Evolutionary conservation across 2,888 invertebrate species (phyloP), one percentile per base, ranked within the genome.

Genomic region (Choreutis nemorana): DNA sequence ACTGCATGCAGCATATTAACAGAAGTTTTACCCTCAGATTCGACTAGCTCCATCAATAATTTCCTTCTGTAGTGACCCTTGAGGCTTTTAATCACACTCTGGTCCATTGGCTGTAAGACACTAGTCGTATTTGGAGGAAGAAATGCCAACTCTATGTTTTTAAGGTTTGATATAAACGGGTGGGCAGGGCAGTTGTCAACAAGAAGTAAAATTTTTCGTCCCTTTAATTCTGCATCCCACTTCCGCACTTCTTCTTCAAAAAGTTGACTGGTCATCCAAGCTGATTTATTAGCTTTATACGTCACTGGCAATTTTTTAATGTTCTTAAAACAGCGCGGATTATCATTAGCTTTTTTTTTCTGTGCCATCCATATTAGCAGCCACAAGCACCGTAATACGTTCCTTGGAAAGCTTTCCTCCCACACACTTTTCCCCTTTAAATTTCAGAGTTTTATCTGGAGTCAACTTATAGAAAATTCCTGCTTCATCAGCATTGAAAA

Each of bases 281-380:
- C 46, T 37, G 42, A 43, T 11, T 24, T 12, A n/a, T 51, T 47
- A 7, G 32, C 36, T 34, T 41, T 35, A 35, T 51, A 45, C 7
- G 44, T 41, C 3, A 45, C 46, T 34, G 50, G 51, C 35, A 52
- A 40, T 7, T 39, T 16, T 40, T 45, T 46, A 2, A 50, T 41
- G 37, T 48, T 46, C 33, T 49, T 50, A 14, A 59, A 57, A 43
- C 51, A 57, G 2, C 48, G 37, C n/a, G 48, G 48, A 7, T 50
- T 48, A 41, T 42, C 37, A 22, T 1, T 47, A 39, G 31, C 47
- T 49, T 30, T 39, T 37, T 50, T 55, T 55, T 40, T 52, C 48
- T 36, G 42, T 41, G 24, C 50, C 55, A 40, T 33, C 28, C 35
- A 44, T 45, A 40, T 52, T 53, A 6, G 44, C 41, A 33, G 41